A percentile compares a stretch with the other conserved stretches of the same genome.
Evolutionary conservation across 1,140 invertebrate species (phyloP).

Genomic region (Diachasmimorpha longicaudata): DNA sequence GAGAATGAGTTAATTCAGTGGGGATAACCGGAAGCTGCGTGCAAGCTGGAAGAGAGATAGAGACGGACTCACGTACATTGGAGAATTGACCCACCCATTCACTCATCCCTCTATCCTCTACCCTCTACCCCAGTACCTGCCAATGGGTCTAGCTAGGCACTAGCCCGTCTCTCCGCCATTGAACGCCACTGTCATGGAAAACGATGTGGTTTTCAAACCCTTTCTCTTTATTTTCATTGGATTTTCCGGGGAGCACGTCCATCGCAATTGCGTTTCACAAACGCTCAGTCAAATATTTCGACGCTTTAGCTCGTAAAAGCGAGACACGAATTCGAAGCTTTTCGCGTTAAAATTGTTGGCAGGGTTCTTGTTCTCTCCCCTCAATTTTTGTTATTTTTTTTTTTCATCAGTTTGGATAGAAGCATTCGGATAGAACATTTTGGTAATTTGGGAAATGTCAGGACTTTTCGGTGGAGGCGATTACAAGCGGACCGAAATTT

Average conservation of each 20-base stretch:
- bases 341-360: not conserved
- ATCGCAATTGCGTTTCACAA: slow-evolving; percentile 3
- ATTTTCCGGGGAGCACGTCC: slow-evolving; percentile 13
- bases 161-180: not conserved
- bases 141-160: not conserved
- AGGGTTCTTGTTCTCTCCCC: not conserved
- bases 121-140: not conserved
- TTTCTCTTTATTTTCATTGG: slow-evolving; percentile 25
- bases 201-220: slow-evolving; percentile 23
- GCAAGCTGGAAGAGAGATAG: slow-evolving; percentile 29
- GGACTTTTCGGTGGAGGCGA: not conserved
- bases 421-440: slow-evolving; percentile 2
- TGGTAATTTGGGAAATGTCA: not conserved
- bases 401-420: not conserved
- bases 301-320: not conserved
- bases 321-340: not conserved
- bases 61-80: slow-evolving; percentile 19
- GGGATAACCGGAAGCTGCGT: slow-evolving; percentile 43
- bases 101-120: not conserved
- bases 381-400: not conserved
- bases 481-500: not conserved
- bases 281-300: slow-evolving; percentile 8
- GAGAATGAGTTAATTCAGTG: slow-evolving; percentile 44
- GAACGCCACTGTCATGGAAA: slow-evolving; percentile 13
- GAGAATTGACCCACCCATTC: slow-evolving; percentile 15